Base-by-base conservation (phyloP, 2,113 vertebrate species). In the Nyctibius bracteatus region DNA sequence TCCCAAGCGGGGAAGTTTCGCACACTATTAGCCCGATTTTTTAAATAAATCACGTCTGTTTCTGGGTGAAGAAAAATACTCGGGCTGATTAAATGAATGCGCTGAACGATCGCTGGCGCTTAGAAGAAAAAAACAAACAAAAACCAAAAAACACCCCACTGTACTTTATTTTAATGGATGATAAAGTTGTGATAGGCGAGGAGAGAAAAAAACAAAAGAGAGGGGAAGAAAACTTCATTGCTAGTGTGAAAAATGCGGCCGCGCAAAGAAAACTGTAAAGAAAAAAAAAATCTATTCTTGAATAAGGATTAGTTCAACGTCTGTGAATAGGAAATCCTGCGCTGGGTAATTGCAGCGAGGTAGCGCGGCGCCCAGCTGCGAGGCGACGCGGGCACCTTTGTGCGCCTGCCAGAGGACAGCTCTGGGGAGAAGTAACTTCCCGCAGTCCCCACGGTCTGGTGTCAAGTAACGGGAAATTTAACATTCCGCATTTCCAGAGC, bases 161-260 rank as follows among this genome's bases (percentile, higher is more conserved):
- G 63, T 16, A 63, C n/a, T 80, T 70, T 86, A 41, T 66, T 81
- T 72, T 61, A 85, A 67, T 13, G 27, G 62, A 58, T 74, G 89
- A 54, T 63, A 91, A 74, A 84, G 65, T 74, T 43, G 71, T 16
- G 67, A 51, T 46, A 80, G 66, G 44, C 6, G 22, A 54, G 31
- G 21, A 4, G 15, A 19, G 21, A n/a, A n/a, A n/a, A n/a, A n/a
- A n/a, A n/a, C n/a, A n/a, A n/a, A n/a, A n/a, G n/a, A n/a, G n/a
- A n/a, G 19, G 9, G 25, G 58, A 55, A 75, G 52, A 96, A 97
- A 96, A 97, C 88, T 97, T 93, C 90, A 78, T 74, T 85, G 52
- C 67, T 88, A 92, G 93, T 79, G 94, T 96, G 82, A 96, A 96
- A 95, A 97, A 95, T 52, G 92, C 71, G 82, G 94, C 70, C 15